Evolutionary conservation across 2,797 vertebrate genomes (phyloP).

Genomic region (Otus scops): DNA sequence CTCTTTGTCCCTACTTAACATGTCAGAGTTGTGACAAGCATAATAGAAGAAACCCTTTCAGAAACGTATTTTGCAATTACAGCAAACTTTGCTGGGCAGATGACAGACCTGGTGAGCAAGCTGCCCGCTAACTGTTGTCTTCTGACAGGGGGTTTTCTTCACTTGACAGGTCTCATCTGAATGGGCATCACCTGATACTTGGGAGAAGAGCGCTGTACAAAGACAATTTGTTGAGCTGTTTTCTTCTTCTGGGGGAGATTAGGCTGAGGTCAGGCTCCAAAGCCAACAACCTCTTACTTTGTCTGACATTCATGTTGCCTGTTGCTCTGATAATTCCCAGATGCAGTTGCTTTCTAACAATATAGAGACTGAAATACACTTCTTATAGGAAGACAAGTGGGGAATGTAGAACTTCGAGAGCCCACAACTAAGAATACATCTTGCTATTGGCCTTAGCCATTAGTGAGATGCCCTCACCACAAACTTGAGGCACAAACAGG

Average conservation of each 20-base stretch:
- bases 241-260: neutral
- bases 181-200: neutral
- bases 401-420: neutral
- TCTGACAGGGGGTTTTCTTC: neutral
- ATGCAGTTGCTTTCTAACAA: neutral
- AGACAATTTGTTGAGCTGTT: neutral
- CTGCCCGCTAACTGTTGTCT: neutral
- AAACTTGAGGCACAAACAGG: neutral
- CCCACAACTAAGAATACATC: neutral
- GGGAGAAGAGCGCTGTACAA: neutral
- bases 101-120: neutral
- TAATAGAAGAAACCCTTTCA: constrained; percentile 7
- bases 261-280: neutral
- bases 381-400: neutral
- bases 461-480: neutral
- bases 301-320: neutral
- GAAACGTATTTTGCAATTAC: constrained; percentile 10
- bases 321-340: neutral
- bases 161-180: neutral
- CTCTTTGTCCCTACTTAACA: neutral
- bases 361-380: neutral
- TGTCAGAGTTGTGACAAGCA: constrained; percentile 14
- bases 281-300: neutral
- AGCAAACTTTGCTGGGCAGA: neutral
- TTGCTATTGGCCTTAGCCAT: neutral